These are phyloP conservation scores for Xestobium rufovillosum DNA, from an alignment of 2,888 invertebrate species.

Conservation along the genomic window DNA sequence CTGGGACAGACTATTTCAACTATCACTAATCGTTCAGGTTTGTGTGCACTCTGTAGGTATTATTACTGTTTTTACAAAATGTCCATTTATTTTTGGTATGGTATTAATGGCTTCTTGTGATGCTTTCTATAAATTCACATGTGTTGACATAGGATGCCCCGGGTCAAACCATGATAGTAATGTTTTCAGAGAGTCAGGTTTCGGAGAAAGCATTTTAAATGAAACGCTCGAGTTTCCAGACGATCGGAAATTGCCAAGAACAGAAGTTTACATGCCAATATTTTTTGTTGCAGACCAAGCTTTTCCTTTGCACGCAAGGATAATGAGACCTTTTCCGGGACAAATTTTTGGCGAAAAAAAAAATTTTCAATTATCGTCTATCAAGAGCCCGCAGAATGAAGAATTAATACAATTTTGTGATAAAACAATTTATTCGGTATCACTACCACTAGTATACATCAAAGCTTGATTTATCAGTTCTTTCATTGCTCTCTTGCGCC, in stretches of 20 bases:
- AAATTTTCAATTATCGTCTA: constrained; percentile 9
- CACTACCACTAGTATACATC: too few species aligned
- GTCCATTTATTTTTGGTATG: constrained; percentile 9
- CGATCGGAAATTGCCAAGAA: constrained; percentile 5
- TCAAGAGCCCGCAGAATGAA: constrained; percentile 4
- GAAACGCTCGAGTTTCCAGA: constrained; percentile 4
- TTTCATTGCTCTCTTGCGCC: too few species aligned
- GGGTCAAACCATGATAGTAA: constrained; percentile 12
- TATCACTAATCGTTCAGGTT: too few species aligned
- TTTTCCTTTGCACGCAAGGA: constrained; percentile 13
- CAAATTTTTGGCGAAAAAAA: constrained; percentile 4
- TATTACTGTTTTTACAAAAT: too few species aligned
- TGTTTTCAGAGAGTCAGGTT: constrained; percentile 11
- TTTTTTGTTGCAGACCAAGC: constrained; percentile 15
- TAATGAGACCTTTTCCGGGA: constrained; percentile 15
- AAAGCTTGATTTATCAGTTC: too few species aligned
- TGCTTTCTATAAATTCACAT: constrained; percentile 17
- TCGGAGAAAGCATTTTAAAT: constrained; percentile 10
- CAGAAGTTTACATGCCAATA: too few species aligned
- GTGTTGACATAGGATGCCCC: constrained; percentile 18
- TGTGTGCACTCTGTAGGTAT: too few species aligned
- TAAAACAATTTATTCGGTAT: too few species aligned
- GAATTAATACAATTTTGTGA: constrained; percentile 6
- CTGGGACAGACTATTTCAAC: too few species aligned
- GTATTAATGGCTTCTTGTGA: constrained; percentile 21